Base-by-base conservation (phyloP, 2,797 vertebrate genomes). In the Nannoperca obscura region DNA sequence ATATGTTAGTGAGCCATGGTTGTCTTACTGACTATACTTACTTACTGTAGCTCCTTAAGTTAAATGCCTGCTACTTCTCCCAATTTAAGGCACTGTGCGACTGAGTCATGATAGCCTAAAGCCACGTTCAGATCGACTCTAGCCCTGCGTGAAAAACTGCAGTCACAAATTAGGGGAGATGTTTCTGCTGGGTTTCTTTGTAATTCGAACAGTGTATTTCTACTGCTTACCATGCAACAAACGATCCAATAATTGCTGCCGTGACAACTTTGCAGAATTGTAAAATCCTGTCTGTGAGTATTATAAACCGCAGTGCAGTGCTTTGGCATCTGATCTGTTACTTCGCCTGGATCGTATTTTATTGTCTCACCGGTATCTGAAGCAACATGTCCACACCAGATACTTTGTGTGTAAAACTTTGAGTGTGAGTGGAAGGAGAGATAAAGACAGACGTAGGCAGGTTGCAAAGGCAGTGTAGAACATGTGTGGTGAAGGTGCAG, bases 11-110 rank as follows among this genome's bases (percentile, higher is more conserved):
- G 15, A 36, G 50, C 27, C 27, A 7, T 47, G 22, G n/a, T 34
- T 65, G 36, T 58, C 53, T 64, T 6, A 61, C 40, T 71, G 67
- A 72, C 54, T 55, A 11, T 14, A 74, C 46, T 59, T 14, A 74
- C 46, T 59, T 32, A 12, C 38, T 60, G 20, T 22, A 72, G 34
- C 46, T 38, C 8, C 47, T 19, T 30, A 34, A 30, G 15, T 52
- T 19, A 27, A 42, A 40, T 55, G 14, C 79, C 40, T 66, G 38
- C 47, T 49, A 0, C 63, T 74, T 65, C 9, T 66, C 32, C 42
- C 24, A 53, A 11, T 42, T 61, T 19, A 30, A 52, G 3, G 36
- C 22, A 17, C 44, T 57, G 20, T 63, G 30, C 2, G 10, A 57
- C 20, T 10, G 3, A 46, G 24, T 80, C 52, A 19, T 38, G 19